Evolutionary conservation across 2,797 vertebrate species (phyloP).

Genomic region (Spinus olivaceus): DNA sequence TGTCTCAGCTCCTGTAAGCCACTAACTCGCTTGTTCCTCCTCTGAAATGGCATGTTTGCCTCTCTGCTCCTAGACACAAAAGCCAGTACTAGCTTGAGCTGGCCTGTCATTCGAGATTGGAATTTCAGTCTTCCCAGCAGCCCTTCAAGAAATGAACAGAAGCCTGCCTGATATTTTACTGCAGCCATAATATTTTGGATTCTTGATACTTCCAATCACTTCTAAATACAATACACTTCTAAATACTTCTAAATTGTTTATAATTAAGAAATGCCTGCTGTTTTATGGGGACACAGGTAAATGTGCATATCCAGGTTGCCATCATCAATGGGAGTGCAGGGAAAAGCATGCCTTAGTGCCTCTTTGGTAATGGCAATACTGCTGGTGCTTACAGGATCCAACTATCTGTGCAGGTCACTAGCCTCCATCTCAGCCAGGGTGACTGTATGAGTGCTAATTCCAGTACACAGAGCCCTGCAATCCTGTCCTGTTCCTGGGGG

Average conservation of each 20-base stretch:
- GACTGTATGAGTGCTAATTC: rapidly evolving
- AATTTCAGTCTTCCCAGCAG: background rate
- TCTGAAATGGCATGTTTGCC: background rate
- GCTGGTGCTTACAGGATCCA: background rate
- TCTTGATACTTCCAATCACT: background rate
- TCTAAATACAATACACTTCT: background rate
- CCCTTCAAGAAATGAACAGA: background rate
- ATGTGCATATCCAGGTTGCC: background rate
- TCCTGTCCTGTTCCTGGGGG: background rate
- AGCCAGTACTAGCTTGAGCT: background rate
- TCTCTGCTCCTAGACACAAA: background rate
- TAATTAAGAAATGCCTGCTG: background rate
- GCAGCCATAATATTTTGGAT: background rate
- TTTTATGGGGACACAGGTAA: background rate
- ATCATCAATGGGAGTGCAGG: rapidly evolving
- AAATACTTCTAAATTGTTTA: background rate
- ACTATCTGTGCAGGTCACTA: background rate
- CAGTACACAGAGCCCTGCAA: rapidly evolving
- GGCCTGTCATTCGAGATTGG: too few relatives aligned
- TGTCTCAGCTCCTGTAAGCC: background rate
- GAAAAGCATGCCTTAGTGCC: background rate
- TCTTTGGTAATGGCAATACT: background rate
- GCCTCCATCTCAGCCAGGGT: background rate
- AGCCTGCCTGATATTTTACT: background rate
- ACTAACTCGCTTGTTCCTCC: background rate